These are phyloP conservation scores for Patagioenas fasciata DNA, from an alignment of 2,113 vertebrate species.

Conservation along the genomic window DNA sequence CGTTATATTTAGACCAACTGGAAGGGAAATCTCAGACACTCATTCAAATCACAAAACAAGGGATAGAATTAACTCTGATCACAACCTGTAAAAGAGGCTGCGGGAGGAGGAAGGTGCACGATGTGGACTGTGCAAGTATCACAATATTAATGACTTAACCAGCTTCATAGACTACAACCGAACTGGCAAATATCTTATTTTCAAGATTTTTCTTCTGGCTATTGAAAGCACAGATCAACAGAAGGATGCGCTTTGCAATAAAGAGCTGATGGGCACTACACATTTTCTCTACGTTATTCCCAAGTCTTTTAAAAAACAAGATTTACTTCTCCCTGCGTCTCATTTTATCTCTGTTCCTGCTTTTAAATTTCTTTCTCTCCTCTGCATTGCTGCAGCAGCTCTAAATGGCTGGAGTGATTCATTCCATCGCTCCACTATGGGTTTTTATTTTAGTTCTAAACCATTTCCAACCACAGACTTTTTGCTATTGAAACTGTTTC, in stretches of 20 bases:
- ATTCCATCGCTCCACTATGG: not conserved
- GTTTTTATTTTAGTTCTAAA: slow-evolving; percentile 4
- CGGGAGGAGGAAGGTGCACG: not conserved
- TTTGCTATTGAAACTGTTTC: not conserved
- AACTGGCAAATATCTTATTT: not conserved
- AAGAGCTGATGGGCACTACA: not conserved
- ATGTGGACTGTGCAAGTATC: not conserved
- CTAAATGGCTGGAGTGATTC: not conserved
- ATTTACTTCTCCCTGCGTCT: not conserved
- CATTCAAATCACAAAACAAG: slow-evolving; percentile 10
- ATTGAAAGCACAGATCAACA: not conserved
- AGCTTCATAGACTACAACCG: not conserved
- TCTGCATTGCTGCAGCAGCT: slow-evolving; percentile 23
- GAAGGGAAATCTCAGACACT: slow-evolving; percentile 23
- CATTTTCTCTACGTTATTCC: not conserved
- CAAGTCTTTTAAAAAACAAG: not conserved
- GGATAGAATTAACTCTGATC: slow-evolving; percentile 17
- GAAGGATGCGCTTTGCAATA: not conserved
- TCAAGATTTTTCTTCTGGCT: not conserved
- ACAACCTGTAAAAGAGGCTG: not conserved
- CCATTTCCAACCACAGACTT: not conserved
- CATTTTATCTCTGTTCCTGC: not conserved
- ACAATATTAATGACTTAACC: not conserved
- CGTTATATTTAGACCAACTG: slow-evolving; percentile 46
- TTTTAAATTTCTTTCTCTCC: not conserved